Evolutionary conservation across 1,140 invertebrate genomes (phyloP).

Genomic region (Ganaspis sp.): DNA sequence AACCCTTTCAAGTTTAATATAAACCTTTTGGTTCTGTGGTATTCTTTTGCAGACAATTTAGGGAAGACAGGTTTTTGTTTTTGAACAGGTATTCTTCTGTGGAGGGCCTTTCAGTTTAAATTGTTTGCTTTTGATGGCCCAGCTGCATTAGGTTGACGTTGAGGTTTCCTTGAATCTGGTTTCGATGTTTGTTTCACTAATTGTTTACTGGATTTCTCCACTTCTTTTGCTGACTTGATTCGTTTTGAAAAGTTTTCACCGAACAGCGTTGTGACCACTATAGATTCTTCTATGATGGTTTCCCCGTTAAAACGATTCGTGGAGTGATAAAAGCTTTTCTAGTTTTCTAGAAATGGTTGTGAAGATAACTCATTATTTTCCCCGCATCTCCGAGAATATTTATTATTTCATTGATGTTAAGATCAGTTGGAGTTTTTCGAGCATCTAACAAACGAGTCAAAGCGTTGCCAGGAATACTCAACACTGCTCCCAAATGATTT

Average conservation of each 20-base stretch:
- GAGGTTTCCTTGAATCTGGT: too few relatives aligned
- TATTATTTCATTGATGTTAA: too few relatives aligned
- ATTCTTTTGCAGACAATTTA: background rate
- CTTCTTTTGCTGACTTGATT: too few relatives aligned
- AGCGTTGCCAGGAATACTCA: background rate
- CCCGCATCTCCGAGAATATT: conserved; percentile 40
- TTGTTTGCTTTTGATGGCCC: background rate
- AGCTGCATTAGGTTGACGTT: too few relatives aligned
- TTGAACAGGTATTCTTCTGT: background rate
- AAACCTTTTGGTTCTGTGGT: background rate
- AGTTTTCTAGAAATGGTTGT: conserved; percentile 9
- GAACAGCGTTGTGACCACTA: too few relatives aligned
- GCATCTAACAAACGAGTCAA: background rate
- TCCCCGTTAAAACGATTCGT: conserved; percentile 35
- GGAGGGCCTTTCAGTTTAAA: background rate
- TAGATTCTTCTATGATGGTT: background rate
- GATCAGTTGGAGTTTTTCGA: background rate
- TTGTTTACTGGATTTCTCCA: too few relatives aligned
- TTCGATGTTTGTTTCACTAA: too few relatives aligned
- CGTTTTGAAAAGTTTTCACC: too few relatives aligned
- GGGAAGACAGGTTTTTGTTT: background rate
- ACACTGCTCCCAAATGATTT: background rate
- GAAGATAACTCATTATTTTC: conserved; percentile 40
- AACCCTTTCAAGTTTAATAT: conserved; percentile 52
- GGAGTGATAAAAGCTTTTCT: conserved; percentile 44